Evolutionary conservation across 2,797 vertebrate genomes (phyloP).

Genomic region (Artibeus lituratus): DNA sequence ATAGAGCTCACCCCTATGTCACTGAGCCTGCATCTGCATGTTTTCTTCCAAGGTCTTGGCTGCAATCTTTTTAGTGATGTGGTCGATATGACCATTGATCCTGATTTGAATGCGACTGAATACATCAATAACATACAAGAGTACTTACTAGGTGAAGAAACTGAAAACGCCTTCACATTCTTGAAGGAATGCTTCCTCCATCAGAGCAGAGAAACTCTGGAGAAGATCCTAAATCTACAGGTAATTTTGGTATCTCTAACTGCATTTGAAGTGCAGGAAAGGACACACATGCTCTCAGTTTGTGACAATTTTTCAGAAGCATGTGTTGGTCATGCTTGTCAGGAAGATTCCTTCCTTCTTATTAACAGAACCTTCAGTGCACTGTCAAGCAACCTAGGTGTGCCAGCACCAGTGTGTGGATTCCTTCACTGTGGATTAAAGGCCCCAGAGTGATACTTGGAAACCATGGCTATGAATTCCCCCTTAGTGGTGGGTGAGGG

Average conservation of each 20-base stretch:
- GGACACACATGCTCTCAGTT: too few species aligned
- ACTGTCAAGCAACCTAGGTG: background rate
- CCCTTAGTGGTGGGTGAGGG: accelerated
- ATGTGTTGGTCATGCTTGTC: too few species aligned
- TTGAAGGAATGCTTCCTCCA: background rate
- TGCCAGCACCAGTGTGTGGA: background rate
- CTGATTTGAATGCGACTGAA: accelerated
- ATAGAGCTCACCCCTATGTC: background rate
- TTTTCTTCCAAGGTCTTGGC: background rate
- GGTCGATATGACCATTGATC: accelerated
- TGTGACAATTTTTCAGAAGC: background rate
- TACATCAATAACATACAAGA: accelerated
- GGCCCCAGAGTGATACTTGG: background rate
- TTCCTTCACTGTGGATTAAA: background rate
- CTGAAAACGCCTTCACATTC: accelerated
- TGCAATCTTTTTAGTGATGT: accelerated
- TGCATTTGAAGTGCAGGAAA: background rate
- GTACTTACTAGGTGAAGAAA: accelerated
- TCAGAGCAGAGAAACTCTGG: background rate
- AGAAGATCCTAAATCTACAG: accelerated
- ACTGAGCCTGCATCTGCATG: background rate
- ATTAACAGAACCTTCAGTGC: background rate
- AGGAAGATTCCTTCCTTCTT: background rate
- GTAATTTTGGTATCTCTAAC: background rate
- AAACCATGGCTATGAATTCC: background rate